Conservation (phyloP, 2,113 vertebrate species). For the Speoplatyrhinus poulsoni region DNA sequence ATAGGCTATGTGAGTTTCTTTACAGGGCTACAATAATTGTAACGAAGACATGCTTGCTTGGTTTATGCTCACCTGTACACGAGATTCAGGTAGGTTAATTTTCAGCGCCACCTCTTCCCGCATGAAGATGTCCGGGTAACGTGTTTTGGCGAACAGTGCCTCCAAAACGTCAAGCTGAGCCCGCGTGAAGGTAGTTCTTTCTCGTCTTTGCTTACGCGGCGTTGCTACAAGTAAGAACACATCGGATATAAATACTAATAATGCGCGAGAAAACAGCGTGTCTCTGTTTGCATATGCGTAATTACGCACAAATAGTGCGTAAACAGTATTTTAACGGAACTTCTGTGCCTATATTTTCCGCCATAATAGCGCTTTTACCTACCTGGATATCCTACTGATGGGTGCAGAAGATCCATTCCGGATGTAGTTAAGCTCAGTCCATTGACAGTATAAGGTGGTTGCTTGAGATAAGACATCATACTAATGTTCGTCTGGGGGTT, state of each 20-base stretch:
- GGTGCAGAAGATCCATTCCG: constrained; percentile 97
- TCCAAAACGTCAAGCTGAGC: constrained; percentile 96
- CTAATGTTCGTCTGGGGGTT: constrained; percentile 89
- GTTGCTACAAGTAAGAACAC: constrained; percentile 79
- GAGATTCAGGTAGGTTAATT: constrained; percentile 95
- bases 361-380: constrained; percentile 49
- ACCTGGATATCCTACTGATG: constrained; percentile 98
- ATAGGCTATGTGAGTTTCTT: neutral
- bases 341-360: constrained; percentile 74
- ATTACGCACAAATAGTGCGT: constrained; percentile 33
- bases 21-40: neutral
- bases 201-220: constrained; percentile 94
- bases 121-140: constrained; percentile 99
- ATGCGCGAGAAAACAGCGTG: neutral
- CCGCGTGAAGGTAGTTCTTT: constrained; percentile 95
- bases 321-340: neutral
- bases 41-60: neutral
- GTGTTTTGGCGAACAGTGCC: constrained; percentile 95
- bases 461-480: constrained; percentile 99
- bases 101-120: constrained; percentile 97
- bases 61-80: constrained; percentile 85
- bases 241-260: neutral
- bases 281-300: constrained; percentile 18
- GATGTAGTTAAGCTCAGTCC: constrained; percentile 97
- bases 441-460: constrained; percentile 99